Conservation (phyloP, 2,888 invertebrate genomes). For the Drosophila anomelani region DNA sequence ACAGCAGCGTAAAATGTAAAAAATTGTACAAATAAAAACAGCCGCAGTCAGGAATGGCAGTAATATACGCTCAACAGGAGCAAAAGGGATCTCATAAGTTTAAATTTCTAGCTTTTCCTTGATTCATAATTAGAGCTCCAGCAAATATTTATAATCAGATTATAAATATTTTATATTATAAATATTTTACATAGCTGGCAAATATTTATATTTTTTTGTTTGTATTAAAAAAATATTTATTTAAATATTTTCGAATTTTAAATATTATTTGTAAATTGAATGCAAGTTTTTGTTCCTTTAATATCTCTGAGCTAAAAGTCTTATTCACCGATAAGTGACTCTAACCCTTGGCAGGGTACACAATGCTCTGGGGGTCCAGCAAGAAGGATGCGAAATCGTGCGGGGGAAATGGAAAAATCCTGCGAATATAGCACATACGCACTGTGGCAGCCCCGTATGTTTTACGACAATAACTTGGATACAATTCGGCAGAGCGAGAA, state of each 20-base stretch:
- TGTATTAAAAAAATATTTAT: too few species aligned
- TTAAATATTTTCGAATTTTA: too few species aligned
- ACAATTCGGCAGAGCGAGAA: slow-evolving; percentile 72
- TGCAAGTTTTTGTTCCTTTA: too few species aligned
- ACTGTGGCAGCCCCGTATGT: slow-evolving; percentile 62
- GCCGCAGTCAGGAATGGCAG: background rate
- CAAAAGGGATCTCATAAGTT: background rate
- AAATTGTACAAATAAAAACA: slow-evolving; percentile 25
- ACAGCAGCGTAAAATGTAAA: slow-evolving; percentile 35
- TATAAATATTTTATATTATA: too few species aligned
- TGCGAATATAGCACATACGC: slow-evolving; percentile 66
- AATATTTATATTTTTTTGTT: too few species aligned
- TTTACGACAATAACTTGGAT: slow-evolving; percentile 75
- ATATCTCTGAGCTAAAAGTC: too few species aligned
- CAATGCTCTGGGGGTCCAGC: slow-evolving; percentile 18
- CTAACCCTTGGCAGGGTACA: slow-evolving; percentile 14
- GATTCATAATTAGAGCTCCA: too few species aligned
- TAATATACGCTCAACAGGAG: background rate
- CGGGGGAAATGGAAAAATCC: background rate
- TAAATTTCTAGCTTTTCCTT: too few species aligned
- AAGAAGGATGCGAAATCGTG: slow-evolving; percentile 2
- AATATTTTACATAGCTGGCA: too few species aligned
- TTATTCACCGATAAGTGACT: background rate
- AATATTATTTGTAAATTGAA: too few species aligned
- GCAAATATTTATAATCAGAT: too few species aligned